Percentiles rank a stretch among this genome's conserved stretches.
Evolutionary conservation across 2,797 vertebrate species (phyloP).

Genomic region (Bradypus variegatus): DNA sequence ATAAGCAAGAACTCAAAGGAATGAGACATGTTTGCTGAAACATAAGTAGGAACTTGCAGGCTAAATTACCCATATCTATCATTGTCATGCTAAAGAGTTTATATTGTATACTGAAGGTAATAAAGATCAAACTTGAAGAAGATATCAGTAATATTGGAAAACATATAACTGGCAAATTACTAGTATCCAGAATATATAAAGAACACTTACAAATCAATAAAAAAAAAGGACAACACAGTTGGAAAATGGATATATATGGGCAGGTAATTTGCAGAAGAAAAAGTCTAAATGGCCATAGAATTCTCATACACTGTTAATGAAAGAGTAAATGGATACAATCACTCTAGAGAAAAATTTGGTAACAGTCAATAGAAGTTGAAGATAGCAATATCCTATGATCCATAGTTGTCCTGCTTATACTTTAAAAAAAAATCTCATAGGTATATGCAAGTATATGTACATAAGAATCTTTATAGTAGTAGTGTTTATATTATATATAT

Average conservation of each 20-base stretch:
- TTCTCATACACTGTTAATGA: neutral
- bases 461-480: neutral
- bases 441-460: neutral
- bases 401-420: neutral
- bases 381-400: neutral
- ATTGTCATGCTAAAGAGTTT: neutral
- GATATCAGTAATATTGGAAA: neutral
- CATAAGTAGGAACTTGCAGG: neutral
- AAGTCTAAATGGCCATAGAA: neutral
- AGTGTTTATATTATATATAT: neutral
- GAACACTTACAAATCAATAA: neutral
- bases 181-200: neutral
- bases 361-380: neutral
- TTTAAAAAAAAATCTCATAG: neutral
- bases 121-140: conserved; percentile 5
- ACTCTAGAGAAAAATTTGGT: conserved; percentile 4
- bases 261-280: neutral
- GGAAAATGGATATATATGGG: neutral
- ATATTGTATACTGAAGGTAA: neutral
- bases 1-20: neutral
- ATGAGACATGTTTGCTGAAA: neutral
- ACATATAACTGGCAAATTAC: neutral
- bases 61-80: neutral
- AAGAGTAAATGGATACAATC: neutral
- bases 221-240: neutral